A percentile compares a stretch with the other conserved stretches of the same genome.
Conservation (phyloP, 2,888 invertebrate genomes). For the Agriopis marginaria region DNA sequence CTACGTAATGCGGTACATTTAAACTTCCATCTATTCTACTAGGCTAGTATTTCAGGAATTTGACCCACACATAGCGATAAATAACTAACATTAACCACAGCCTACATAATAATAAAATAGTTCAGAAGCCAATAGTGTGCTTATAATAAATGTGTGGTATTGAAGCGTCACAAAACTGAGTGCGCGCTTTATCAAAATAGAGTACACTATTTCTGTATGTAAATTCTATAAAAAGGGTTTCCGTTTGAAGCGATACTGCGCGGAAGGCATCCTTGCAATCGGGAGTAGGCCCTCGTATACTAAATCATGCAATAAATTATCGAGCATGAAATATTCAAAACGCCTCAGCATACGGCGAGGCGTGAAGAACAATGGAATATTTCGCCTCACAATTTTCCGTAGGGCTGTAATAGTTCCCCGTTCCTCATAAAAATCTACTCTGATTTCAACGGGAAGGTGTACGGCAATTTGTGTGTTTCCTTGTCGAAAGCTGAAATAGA, state of each 20-base stretch:
- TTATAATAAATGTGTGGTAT: not conserved
- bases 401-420: conserved; percentile 50
- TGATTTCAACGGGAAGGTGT: conserved; percentile 30
- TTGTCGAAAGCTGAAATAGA: conserved; percentile 16
- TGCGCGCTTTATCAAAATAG: conserved; percentile 52
- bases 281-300: conserved; percentile 64
- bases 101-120: not conserved
- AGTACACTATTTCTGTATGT: conserved; percentile 58
- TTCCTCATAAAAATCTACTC: conserved; percentile 34
- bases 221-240: conserved; percentile 63
- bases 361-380: conserved; percentile 71
- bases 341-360: conserved; percentile 69
- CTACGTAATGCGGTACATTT: conserved; percentile 29
- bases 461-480: conserved; percentile 28
- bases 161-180: conserved; percentile 45
- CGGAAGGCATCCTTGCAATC: conserved; percentile 56
- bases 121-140: not conserved
- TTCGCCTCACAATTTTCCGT: conserved; percentile 54
- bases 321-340: conserved; percentile 80
- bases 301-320: conserved; percentile 84
- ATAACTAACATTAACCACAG: not conserved
- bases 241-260: conserved; percentile 53
- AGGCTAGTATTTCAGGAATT: conserved; percentile 17
- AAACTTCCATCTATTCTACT: conserved; percentile 32
- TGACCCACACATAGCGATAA: conserved; percentile 5